Percentiles rank a stretch among this genome's conserved stretches.
These are phyloP conservation scores for Eupithecia insigniata DNA, from an alignment of 2,888 invertebrate species.

Conservation along the genomic window DNA sequence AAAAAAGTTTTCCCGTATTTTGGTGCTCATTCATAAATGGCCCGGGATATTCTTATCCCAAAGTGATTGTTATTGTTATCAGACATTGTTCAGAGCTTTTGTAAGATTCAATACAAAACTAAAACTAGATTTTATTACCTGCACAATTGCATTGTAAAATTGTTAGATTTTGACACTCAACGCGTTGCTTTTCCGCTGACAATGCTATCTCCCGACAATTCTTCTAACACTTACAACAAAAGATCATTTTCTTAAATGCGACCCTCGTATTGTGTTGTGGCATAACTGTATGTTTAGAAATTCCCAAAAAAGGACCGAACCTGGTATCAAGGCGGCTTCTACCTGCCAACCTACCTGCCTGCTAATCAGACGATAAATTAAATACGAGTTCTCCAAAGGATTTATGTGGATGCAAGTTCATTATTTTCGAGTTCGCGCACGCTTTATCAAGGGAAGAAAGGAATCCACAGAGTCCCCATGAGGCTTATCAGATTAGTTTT, in stretches of 20 bases:
- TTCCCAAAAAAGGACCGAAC: slow-evolving; percentile 65
- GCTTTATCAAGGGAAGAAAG: slow-evolving; percentile 38
- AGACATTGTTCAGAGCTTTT: slow-evolving; percentile 22
- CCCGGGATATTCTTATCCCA: slow-evolving; percentile 3
- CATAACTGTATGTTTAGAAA: slow-evolving; percentile 71
- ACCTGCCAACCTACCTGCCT: slow-evolving; percentile 74
- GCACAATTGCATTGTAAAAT: slow-evolving; percentile 23
- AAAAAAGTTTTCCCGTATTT: not conserved
- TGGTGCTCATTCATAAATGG: not conserved
- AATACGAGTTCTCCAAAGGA: slow-evolving; percentile 58
- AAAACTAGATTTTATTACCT: slow-evolving; percentile 14
- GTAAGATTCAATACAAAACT: slow-evolving; percentile 6
- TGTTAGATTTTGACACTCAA: slow-evolving; percentile 30
- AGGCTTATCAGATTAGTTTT: slow-evolving; percentile 44
- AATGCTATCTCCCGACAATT: slow-evolving; percentile 55
- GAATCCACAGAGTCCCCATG: too few species aligned
- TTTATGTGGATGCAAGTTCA: slow-evolving; percentile 69
- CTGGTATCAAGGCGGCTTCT: slow-evolving; percentile 55
- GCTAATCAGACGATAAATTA: slow-evolving; percentile 78
- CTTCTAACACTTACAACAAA: slow-evolving; percentile 69
- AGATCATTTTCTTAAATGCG: slow-evolving; percentile 35
- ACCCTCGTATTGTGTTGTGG: slow-evolving; percentile 1
- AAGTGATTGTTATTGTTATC: slow-evolving; percentile 13
- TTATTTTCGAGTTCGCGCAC: slow-evolving; percentile 68
- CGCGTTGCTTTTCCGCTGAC: slow-evolving; percentile 29